Evolutionary conservation across 1,140 invertebrate species (phyloP), one percentile per base, ranked within the genome.

Genomic region (Anadara kagoshimensis): DNA sequence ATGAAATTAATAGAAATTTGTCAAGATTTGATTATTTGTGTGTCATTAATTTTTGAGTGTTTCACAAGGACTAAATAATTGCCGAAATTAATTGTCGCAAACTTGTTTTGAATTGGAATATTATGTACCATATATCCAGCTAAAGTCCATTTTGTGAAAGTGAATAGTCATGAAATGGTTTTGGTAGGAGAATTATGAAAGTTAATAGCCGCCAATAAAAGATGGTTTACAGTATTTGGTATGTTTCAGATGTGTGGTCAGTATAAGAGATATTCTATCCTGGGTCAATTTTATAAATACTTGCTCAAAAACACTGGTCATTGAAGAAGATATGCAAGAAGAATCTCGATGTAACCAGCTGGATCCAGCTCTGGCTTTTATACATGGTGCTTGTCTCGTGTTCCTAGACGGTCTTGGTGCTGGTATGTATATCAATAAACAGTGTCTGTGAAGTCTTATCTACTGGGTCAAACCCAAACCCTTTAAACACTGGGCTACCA

Each of bases 251-350:
- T 83, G 79, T 47, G 84, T 86, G n/a, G 82, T 97, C 22, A 99
- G 95, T 79, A 95, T 99, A 56, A 92, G 98, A 84, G 98, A 99
- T 88, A 91, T 99, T 62, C 89, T 99, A 24, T 94, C 94, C 0
- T 98, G 97, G 96, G 94, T 97, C 0, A 90, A 95, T 76, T 98
- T 99, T 85, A 95, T 99, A 63, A 97, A 89, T 67, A 75, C 66
- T 1, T 85, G 83, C 61, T 66, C 78, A 12, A 61, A 56, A 26
- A 78, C 76, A 11, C 11, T 73, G 5, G 29, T 5, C 16, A 69
- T 71, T 10, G 74, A 76, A 11, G 59, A 64, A 8, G 75, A 68
- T 66, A 67, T 61, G 7, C 53, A 82, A 78, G 76, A 79, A 73
- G 47, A 79, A 64, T 26, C 64, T 12, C 29, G 16, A 16, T 70